Percentiles rank a stretch among this genome's conserved stretches.
Evolutionary conservation across 2,797 vertebrate genomes (phyloP).

Genomic region (Cyprinodon diabolis): DNA sequence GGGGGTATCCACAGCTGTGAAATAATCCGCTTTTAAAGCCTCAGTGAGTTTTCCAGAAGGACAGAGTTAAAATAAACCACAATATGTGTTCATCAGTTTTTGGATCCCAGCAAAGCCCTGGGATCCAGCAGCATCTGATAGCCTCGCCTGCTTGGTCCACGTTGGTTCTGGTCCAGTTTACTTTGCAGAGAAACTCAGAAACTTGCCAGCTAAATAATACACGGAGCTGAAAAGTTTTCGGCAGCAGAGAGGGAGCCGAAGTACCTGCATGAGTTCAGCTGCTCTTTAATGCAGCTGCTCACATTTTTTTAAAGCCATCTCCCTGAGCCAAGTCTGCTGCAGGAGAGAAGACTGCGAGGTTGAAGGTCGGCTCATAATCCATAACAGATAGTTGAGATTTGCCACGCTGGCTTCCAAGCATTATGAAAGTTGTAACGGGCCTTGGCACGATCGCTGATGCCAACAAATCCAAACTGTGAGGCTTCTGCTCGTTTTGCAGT

Average conservation of each 20-base stretch:
- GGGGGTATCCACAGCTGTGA: conserved; percentile 19
- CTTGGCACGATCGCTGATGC: conserved; percentile 42
- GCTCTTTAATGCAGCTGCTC: conserved; percentile 16
- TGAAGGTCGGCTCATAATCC: conserved; percentile 59
- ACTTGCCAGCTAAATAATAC: neutral
- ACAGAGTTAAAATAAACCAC: conserved; percentile 15
- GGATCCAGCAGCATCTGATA: neutral
- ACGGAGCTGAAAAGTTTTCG: neutral
- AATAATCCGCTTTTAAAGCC: conserved; percentile 3
- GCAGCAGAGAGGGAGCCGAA: neutral
- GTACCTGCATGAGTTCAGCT: conserved; percentile 18
- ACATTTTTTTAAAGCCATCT: conserved; percentile 24
- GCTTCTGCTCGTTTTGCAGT: conserved; percentile 46
- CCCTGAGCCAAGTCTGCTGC: conserved; percentile 17
- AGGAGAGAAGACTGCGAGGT: conserved; percentile 44
- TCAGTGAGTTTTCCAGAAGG: neutral
- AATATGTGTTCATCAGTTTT: conserved; percentile 14
- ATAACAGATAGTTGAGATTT: conserved; percentile 50
- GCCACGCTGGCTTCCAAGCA: conserved; percentile 32
- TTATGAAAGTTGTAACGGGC: conserved; percentile 49
- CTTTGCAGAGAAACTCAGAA: neutral
- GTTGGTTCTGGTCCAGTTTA: neutral
- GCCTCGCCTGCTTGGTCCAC: neutral
- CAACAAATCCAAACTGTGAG: conserved; percentile 52
- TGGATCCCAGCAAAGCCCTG: neutral